Evolutionary conservation across 2,113 vertebrate genomes (phyloP).

Genomic region (Columbina picui): DNA sequence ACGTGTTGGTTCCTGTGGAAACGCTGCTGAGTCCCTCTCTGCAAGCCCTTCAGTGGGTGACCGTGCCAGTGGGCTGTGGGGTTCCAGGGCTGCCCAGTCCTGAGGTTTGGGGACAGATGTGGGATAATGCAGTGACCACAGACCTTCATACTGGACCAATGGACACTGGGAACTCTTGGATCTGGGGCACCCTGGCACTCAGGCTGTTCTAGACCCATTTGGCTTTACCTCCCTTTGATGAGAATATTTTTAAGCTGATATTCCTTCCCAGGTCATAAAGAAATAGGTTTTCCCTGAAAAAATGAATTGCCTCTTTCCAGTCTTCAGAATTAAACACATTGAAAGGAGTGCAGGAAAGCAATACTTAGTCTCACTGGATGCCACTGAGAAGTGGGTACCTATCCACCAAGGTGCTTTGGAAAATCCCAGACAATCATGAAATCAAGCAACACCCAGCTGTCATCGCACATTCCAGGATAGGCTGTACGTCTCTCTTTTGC

Average conservation of each 20-base stretch:
- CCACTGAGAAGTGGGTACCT: not conserved
- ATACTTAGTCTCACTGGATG: accelerated
- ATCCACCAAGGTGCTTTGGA: not conserved
- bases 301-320: not conserved
- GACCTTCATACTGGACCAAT: not conserved
- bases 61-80: not conserved
- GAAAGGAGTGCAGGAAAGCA: not conserved
- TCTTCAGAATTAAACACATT: accelerated
- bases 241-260: not conserved
- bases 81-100: not conserved
- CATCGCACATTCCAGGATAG: not conserved
- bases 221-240: not conserved
- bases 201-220: not conserved
- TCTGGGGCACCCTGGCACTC: not conserved
- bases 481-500: not conserved
- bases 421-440: not conserved
- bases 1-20: not conserved
- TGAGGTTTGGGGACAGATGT: not conserved
- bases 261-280: not conserved
- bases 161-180: not conserved
- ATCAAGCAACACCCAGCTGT: not conserved
- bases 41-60: accelerated
- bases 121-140: not conserved
- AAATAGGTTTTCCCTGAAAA: not conserved
- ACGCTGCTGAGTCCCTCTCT: not conserved